Base-by-base conservation (phyloP, 2,888 invertebrate genomes). In the Noctua fimbriata region DNA sequence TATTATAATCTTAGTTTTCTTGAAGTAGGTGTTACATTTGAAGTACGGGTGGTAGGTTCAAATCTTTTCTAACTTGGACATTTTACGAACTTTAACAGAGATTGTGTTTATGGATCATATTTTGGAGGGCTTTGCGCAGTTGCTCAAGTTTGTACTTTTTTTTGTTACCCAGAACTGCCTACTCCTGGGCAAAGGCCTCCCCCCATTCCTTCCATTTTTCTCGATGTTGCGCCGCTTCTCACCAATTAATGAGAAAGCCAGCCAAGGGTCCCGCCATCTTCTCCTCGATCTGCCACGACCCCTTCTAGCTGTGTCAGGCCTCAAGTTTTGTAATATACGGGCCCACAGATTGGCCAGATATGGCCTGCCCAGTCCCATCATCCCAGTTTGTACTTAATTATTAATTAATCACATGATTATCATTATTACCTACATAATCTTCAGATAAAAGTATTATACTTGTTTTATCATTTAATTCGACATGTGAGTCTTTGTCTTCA, bases 381-480 rank as follows among this genome's bases (percentile, higher is more conserved):
- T 41, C 41, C 41, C 41, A 41, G 52, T 52, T 36, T 2, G 6
- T 14, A 49, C 10, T 9, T 41, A 14, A 44, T 24, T 18, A 32
- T 18, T 3, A 21, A 63, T 79, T 21, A 44, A 55, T 79, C 32
- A 77, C 18, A 52, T 18, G n/a, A 63, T 78, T 63, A 63, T 71
- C 18, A n/a, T 70, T 9, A 70, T 69, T 63, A 78, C 9, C 9
- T 58, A n/a, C n/a, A 32, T 49, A 28, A 77, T 58, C 49, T 44
- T 18, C 1, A 32, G 21, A 21, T 18, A 28, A 7, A 9, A 12
- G 49, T 14, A 9, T 28, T 52, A 75, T 44, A 41, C 44, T 18
- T 32, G 12, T 32, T n/a, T 60, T 44, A 55, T 79, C n/a, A 36
- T 65, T 71, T 52, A 79, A 79, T 78, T 52, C 9, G 12, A 66